Evolutionary conservation across 2,797 vertebrate species (phyloP).

Genomic region (Delichon dasypus): DNA sequence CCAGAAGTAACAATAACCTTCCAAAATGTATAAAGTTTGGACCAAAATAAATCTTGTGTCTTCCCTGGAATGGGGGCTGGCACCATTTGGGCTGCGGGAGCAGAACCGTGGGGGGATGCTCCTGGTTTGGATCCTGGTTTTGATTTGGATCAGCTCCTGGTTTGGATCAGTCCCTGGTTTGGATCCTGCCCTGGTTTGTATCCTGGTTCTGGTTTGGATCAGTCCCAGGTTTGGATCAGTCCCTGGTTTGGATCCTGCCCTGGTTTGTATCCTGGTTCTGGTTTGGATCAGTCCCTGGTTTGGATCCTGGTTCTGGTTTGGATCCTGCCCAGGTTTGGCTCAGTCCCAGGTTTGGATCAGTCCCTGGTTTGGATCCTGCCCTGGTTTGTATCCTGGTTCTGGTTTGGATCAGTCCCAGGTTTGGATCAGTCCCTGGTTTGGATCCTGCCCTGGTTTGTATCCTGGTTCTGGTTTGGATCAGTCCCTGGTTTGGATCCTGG

Average conservation of each 20-base stretch:
- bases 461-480: too few relatives aligned
- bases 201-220: background rate
- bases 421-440: background rate
- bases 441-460: too few relatives aligned
- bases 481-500: too few relatives aligned
- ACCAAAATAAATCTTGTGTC: background rate
- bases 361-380: background rate
- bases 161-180: background rate
- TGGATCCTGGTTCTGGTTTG: background rate
- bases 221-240: fast-evolving
- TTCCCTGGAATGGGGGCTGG: background rate
- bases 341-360: background rate
- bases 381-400: background rate
- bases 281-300: background rate
- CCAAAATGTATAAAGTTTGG: background rate
- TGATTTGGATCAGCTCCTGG: background rate
- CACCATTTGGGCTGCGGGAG: background rate
- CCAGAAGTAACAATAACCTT: background rate
- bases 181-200: too few relatives aligned
- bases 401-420: background rate
- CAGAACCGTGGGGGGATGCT: fast-evolving
- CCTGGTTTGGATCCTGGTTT: background rate
- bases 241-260: background rate
- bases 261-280: background rate
- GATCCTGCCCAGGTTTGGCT: background rate